phyloP scores from a whole-genome alignment of 1,140 invertebrate genomes.

The Amphibalanus amphitrite region DNA sequence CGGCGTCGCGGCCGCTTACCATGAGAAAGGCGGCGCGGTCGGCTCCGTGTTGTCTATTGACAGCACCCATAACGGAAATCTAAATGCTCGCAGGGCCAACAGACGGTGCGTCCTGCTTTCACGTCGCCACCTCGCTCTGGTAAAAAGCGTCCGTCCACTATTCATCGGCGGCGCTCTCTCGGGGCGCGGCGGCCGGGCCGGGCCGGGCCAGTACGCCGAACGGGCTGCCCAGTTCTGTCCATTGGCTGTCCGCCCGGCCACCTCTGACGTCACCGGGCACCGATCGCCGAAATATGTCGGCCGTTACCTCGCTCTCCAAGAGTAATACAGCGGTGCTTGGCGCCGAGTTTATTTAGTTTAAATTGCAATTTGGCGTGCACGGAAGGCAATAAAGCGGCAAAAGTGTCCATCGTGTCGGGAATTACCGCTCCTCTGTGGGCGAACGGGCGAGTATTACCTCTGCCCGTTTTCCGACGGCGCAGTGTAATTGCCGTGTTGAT shows the following conservation, averaged over 20 bases:
- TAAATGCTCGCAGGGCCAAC: background rate
- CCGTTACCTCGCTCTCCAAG: background rate
- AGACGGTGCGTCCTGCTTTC: background rate
- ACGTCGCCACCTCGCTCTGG: background rate
- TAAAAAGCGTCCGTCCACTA: background rate
- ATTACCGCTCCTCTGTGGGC: background rate
- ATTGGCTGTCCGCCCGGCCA: too few relatives aligned
- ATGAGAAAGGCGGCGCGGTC: background rate
- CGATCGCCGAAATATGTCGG: background rate
- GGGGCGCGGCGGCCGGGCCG: too few relatives aligned
- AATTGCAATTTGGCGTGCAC: slow-evolving; percentile 1
- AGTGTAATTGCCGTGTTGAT: background rate
- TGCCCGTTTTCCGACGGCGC: background rate
- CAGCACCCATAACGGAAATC: slow-evolving; percentile 1
- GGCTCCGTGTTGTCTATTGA: background rate
- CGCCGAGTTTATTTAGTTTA: background rate
- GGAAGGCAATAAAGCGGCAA: background rate
- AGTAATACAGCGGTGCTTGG: background rate
- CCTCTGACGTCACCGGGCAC: background rate
- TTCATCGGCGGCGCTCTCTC: too few relatives aligned
- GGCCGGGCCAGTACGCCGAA: background rate
- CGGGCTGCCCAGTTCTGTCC: background rate
- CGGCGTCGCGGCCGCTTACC: background rate
- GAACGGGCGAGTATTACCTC: background rate
- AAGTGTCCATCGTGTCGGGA: background rate